Evolutionary conservation across 92 coral and sea anemone genomes (phyloP).

Genomic region (Heliopora coerulea): DNA sequence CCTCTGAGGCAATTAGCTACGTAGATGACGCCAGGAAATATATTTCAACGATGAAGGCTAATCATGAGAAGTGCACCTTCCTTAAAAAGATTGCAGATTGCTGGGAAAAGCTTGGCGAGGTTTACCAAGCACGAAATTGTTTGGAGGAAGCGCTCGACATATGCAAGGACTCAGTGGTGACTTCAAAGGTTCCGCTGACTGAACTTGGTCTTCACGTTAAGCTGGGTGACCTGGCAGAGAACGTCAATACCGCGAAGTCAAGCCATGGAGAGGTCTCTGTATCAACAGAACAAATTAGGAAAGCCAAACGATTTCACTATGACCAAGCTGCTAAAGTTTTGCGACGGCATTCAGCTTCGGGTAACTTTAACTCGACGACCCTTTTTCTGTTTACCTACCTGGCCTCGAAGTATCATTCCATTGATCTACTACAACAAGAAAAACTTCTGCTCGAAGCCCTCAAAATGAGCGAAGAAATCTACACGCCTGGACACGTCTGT

Average conservation of each 20-base stretch:
- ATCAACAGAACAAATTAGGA: not conserved
- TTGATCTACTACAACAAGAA: not conserved
- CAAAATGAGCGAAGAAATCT: conserved; percentile 7
- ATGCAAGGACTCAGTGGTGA: conserved; percentile 10
- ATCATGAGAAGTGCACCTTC: not conserved
- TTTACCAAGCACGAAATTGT: not conserved
- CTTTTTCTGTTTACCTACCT: conserved; percentile 1
- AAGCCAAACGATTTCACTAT: conserved; percentile 18
- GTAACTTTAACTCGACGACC: conserved; percentile 23
- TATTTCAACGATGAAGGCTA: not conserved
- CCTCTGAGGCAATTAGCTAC: conserved; percentile 11
- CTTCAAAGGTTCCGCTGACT: not conserved
- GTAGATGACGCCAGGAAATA: conserved; percentile 1
- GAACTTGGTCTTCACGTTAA: conserved; percentile 6
- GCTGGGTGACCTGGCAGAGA: conserved; percentile 26
- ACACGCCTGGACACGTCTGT: not conserved
- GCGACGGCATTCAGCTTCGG: conserved; percentile 17
- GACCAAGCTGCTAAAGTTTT: conserved; percentile 7
- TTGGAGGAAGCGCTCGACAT: conserved; percentile 13
- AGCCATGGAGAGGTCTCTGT: not conserved
- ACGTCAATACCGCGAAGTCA: not conserved
- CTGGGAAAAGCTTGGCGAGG: not conserved
- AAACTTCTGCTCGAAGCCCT: conserved; percentile 29
- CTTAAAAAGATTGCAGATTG: conserved; percentile 1
- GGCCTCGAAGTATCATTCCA: not conserved